Conservation (phyloP, 1,140 invertebrate species). For the Drosophila guanche region DNA sequence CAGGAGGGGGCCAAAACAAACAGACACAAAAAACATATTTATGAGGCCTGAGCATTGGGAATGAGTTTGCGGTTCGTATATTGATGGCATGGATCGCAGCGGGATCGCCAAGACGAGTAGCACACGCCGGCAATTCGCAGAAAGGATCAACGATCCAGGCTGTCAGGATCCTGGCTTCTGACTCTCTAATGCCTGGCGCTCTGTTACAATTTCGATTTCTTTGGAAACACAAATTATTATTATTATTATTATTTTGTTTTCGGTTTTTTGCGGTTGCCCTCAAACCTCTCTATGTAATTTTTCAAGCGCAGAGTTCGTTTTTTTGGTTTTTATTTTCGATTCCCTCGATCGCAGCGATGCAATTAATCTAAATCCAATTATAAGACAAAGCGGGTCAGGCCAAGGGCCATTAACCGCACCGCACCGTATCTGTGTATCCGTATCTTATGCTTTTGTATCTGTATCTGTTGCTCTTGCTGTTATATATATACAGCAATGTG, state of each 20-base stretch:
- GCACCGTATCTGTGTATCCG: constrained; percentile 8
- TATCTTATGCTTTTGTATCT: constrained; percentile 16
- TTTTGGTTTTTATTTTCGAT: constrained; percentile 31
- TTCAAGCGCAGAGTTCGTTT: constrained; percentile 50
- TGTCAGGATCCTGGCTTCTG: not conserved
- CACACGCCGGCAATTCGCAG: constrained; percentile 64
- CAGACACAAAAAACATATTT: constrained; percentile 28
- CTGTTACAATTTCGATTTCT: constrained; percentile 63
- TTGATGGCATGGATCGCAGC: constrained; percentile 53
- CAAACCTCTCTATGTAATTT: constrained; percentile 61
- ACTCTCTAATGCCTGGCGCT: constrained; percentile 33
- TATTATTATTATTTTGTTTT: constrained; percentile 25
- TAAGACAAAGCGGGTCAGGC: constrained; percentile 69
- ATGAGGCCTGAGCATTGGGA: constrained; percentile 20
- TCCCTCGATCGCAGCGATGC: constrained; percentile 49
- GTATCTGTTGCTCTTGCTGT: constrained; percentile 14
- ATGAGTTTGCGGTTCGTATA: constrained; percentile 71
- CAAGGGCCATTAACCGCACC: constrained; percentile 56
- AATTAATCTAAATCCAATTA: constrained; percentile 84
- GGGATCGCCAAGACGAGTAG: constrained; percentile 62
- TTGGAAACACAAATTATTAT: constrained; percentile 54
- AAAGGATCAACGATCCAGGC: constrained; percentile 42
- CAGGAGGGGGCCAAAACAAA: constrained; percentile 20
- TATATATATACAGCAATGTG: constrained; percentile 43
- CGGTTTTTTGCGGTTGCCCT: not conserved